Base-by-base conservation (phyloP, 2,113 vertebrate genomes). In the Ceyx cyanopectus region DNA sequence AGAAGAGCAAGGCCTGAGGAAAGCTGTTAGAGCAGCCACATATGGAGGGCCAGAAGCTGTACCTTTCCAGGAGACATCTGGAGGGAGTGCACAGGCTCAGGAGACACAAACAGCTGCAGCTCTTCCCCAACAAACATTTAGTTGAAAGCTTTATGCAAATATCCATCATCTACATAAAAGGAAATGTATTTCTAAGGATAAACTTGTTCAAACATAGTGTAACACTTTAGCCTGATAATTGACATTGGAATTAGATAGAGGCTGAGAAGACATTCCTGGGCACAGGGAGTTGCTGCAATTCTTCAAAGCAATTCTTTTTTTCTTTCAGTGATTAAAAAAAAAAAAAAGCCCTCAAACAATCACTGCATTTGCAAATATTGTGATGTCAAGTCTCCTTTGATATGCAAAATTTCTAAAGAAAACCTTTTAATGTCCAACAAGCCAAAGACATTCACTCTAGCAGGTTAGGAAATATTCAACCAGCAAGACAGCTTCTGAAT, bases 41-140 rank as follows among this genome's bases (percentile, higher is more conserved):
- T 7, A 6, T 1, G 37, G 1, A 46, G 66, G 72, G 56, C 50
- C n/a, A 63, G 48, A 30, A 61, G 34, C 26, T 62, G 20, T 98
- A 98, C 98, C 97, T 97, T 97, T 90, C 43, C 89, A 40, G 97
- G 60, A 30, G 97, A 97, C 63, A 98, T 96, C 50, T 94, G 97
- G 66, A 98, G 96, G 29, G 90, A 96, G 5, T 50, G 96, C 23
- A 98, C 95, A 7, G 98, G 80, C 40, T 97, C 95, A 0, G 92
- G 48, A 29, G 90, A 92, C 54, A 94, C 87, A 20, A 96, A 97
- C 85, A 98, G 93, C 76, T 98, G 97, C 32, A 98, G 89, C 93
- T 98, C 98, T 78, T 98, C 98, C 62, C 98, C 97, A 77, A 98
- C 97, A 92, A 98, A 97, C 96, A 98, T 97, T 65, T 98, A 98